Conservation (phyloP, 2,797 vertebrate genomes). For the Sebastes variabilis region DNA sequence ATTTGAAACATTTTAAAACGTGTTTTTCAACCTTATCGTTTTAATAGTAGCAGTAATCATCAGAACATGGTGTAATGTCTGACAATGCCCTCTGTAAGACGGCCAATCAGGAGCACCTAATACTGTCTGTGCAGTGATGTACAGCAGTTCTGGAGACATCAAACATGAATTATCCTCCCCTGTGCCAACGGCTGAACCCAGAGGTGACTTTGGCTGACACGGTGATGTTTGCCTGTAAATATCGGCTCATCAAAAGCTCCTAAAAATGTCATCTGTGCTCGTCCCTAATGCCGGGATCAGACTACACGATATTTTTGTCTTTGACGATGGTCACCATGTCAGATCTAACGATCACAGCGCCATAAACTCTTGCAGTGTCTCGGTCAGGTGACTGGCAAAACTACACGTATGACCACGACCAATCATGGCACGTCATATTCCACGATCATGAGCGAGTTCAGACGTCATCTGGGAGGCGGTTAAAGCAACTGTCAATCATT, state of each 20-base stretch:
- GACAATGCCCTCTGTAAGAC: neutral
- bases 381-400: too few relatives aligned
- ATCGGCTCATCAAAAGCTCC: constrained; percentile 6
- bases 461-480: too few relatives aligned
- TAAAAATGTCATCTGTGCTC: constrained; percentile 1
- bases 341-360: too few relatives aligned
- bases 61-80: neutral
- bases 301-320: too few relatives aligned
- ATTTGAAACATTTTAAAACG: neutral
- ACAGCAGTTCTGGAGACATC: neutral
- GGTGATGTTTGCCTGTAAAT: constrained; percentile 13
- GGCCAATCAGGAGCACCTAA: neutral
- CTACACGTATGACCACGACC: too few relatives aligned
- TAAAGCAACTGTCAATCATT: too few relatives aligned
- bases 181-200: neutral
- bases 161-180: constrained; percentile 3
- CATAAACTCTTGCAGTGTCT: too few relatives aligned
- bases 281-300: neutral
- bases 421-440: too few relatives aligned
- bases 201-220: neutral
- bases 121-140: neutral
- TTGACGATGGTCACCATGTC: too few relatives aligned
- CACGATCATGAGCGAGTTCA: too few relatives aligned
- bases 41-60: neutral
- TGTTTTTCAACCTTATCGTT: neutral